Evolutionary conservation across 2,113 vertebrate genomes (phyloP).

Genomic region (Phrynosoma platyrhinos): DNA sequence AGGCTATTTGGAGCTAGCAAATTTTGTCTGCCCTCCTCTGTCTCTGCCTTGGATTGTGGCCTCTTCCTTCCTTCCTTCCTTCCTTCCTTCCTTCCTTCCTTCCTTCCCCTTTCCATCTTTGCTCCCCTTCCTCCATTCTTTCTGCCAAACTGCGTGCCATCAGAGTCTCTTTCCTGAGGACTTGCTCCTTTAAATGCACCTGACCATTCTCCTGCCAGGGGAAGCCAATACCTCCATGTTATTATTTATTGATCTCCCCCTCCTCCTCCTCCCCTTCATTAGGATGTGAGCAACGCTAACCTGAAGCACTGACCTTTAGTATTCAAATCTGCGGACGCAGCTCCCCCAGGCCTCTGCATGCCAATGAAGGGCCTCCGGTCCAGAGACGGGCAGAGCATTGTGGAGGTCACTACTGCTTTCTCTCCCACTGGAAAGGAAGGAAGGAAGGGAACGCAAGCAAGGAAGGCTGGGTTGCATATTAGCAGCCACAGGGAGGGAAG

Average conservation of each 20-base stretch:
- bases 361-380: neutral
- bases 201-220: neutral
- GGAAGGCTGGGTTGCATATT: no score
- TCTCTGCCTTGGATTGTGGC: no score
- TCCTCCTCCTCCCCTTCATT: neutral
- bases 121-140: neutral
- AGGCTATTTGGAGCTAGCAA: no score
- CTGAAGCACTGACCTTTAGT: neutral
- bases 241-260: constrained; percentile 10
- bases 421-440: no score
- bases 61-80: no score
- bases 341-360: neutral
- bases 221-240: neutral
- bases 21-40: no score
- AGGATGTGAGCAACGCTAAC: neutral
- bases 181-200: neutral
- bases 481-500: neutral
- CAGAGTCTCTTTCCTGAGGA: neutral
- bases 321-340: neutral
- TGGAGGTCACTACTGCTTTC: neutral
- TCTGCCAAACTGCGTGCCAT: neutral
- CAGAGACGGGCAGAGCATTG: neutral
- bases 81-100: no score
- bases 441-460: no score
- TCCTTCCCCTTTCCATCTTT: no score